phyloP scores from a whole-genome alignment of 2,797 vertebrate genomes.

The Rhabdomys pumilio region DNA sequence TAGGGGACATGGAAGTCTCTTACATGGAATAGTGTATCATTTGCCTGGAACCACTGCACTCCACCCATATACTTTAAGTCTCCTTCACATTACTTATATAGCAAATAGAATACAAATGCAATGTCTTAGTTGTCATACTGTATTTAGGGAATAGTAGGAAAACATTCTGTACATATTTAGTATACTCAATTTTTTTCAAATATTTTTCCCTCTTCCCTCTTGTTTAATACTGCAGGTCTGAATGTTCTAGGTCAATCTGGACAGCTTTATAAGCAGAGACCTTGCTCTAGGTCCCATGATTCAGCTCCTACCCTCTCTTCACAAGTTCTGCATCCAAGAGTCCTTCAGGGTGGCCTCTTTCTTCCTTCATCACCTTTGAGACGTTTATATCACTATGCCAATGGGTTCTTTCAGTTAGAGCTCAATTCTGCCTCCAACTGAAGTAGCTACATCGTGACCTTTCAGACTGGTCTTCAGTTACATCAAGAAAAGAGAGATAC shows the following conservation, averaged over 20 bases:
- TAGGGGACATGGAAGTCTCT: neutral
- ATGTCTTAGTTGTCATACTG: neutral
- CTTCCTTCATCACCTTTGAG: neutral
- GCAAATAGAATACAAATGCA: neutral
- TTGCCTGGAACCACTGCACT: neutral
- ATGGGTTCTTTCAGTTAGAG: neutral
- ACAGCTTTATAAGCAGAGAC: neutral
- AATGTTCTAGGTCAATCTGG: neutral
- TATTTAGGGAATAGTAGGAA: neutral
- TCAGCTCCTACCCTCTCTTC: neutral
- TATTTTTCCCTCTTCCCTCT: neutral
- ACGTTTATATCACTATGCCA: neutral
- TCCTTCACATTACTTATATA: neutral
- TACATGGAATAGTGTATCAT: neutral
- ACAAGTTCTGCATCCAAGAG: neutral
- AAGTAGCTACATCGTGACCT: neutral
- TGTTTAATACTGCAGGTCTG: neutral
- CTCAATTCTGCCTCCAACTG: neutral
- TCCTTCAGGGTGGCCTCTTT: no score
- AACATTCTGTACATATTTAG: neutral
- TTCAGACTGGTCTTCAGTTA: slow-evolving; percentile 5
- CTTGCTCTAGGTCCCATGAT: neutral
- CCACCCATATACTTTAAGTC: neutral
- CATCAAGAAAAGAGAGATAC: neutral
- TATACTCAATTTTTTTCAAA: neutral